These are phyloP conservation scores for Labeo calbasu DNA, from an alignment of 2,797 vertebrate genomes.

Conservation along the genomic window DNA sequence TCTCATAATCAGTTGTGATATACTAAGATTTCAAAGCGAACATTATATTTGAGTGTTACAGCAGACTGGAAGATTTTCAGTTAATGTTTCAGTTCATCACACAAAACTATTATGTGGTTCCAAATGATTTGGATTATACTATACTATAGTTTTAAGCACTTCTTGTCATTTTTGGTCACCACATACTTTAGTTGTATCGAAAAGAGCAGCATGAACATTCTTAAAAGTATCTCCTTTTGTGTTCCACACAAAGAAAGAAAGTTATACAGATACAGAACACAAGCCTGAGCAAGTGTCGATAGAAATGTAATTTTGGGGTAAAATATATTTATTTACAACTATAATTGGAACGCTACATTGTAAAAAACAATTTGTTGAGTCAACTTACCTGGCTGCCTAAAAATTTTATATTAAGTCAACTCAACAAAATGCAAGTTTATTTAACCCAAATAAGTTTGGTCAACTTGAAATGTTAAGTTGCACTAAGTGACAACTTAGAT, in stretches of 20 bases:
- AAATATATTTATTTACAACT: not conserved
- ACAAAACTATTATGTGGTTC: not conserved
- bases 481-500: too few species aligned
- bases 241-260: not conserved
- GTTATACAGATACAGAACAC: not conserved
- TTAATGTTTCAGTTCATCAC: not conserved
- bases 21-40: not conserved
- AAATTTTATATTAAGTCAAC: too few species aligned
- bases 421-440: too few species aligned
- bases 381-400: too few species aligned
- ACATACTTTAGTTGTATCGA: not conserved
- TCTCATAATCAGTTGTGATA: not conserved
- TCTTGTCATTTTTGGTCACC: not conserved
- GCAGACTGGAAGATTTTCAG: not conserved
- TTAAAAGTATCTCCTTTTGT: not conserved
- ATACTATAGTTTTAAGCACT: not conserved
- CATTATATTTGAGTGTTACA: not conserved
- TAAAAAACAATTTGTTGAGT: too few species aligned
- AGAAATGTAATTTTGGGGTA: not conserved
- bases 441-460: too few species aligned
- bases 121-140: not conserved
- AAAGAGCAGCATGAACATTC: not conserved
- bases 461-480: too few species aligned
- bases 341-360: not conserved
- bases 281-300: not conserved